A percentile compares a stretch with the other conserved stretches of the same genome.
phyloP scores from a whole-genome alignment of 2,113 vertebrate genomes.

The Spilogale gracilis region DNA sequence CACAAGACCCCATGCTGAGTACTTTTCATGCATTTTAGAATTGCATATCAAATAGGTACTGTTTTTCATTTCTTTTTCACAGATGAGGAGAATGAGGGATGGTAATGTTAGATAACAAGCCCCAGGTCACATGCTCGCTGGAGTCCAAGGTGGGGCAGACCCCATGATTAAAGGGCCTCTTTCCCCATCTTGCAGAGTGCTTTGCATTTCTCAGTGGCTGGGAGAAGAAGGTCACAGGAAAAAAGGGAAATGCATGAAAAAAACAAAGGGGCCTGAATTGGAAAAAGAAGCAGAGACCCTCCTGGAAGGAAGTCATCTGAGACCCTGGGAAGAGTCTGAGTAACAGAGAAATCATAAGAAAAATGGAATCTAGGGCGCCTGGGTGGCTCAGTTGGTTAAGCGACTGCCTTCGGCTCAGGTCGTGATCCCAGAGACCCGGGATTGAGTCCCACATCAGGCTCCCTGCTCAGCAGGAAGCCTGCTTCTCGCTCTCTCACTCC shows the following conservation, averaged over 20 bases:
- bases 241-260: neutral
- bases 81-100: neutral
- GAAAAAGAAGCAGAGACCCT: neutral
- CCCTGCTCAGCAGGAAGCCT: too few species aligned
- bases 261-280: neutral
- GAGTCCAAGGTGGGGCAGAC: too few species aligned
- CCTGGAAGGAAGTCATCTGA: neutral
- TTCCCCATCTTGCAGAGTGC: too few species aligned
- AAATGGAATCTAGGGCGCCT: neutral
- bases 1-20: fast-evolving
- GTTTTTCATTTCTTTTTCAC: neutral
- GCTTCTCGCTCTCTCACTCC: too few species aligned
- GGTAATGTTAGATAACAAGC: neutral
- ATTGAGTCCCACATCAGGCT: too few species aligned
- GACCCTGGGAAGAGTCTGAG: neutral
- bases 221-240: neutral
- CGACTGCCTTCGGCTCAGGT: too few species aligned
- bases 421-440: too few species aligned
- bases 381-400: too few species aligned
- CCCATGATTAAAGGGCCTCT: neutral
- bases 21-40: neutral
- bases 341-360: neutral
- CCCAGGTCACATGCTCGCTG: neutral
- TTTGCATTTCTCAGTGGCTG: neutral
- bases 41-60: fast-evolving